Evolutionary conservation across 2,888 invertebrate species (phyloP), one percentile per base, ranked within the genome.

Genomic region (Girardia tigrina): DNA sequence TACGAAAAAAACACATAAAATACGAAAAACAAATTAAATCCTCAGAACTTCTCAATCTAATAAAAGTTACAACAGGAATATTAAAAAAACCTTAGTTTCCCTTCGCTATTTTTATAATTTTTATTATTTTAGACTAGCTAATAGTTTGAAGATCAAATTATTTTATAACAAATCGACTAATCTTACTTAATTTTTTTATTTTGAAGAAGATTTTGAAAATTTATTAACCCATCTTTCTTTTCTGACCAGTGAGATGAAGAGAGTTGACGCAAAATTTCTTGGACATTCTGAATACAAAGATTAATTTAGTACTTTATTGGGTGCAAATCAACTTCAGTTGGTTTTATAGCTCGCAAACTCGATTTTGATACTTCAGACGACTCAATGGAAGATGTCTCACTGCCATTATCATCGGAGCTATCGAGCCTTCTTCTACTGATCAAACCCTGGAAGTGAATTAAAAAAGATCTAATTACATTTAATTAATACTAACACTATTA

Each of bases 221-320:
- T 90, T 0, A 90, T 87, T 16, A 97, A 88, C 20, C 95, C 97
- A 80, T 97, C 95, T 83, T 94, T 94, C 76, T 95, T 86, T 82
- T 97, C 95, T 42, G 91, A 90, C 93, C 94, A 94, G 81, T 91
- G 91, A 28, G 91, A 90, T 82, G 90, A 91, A 75, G 90, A 90
- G 84, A 94, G 91, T 79, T 90, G 88, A 42, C 89, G 89, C 78
- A 94, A 90, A 81, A 94, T 92, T 80, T 91, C 90, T 79, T 88
- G 88, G 79, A 91, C 90, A 81, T 91, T 90, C 88, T 92, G 84
- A 42, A 75, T 36, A 36, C 16, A 16, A 36, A 36, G 8, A 36
- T 36, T 12, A 36, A 12, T 16, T 12, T 36, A 16, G 36, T 16
- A 36, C 16, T 8, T 8, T 36, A 36, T 36, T 36, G 12, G 16